These are phyloP conservation scores for Callaeas wilsoni DNA, from an alignment of 2,113 vertebrate genomes.

Conservation along the genomic window DNA sequence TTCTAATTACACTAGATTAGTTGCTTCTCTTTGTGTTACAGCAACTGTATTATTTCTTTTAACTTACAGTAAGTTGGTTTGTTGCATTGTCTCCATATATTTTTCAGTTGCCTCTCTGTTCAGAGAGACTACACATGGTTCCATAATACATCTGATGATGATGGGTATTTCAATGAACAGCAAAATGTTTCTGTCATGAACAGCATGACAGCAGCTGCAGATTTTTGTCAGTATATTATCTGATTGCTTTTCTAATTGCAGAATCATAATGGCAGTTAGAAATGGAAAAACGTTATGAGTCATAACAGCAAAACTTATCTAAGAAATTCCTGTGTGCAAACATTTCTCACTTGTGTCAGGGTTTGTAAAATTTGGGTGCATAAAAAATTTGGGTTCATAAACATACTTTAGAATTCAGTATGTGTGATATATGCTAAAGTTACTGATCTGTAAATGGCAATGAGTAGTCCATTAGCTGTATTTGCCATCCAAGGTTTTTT, in stretches of 20 bases:
- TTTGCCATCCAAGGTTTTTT: background rate
- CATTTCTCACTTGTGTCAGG: background rate
- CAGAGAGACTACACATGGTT: background rate
- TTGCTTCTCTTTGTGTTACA: background rate
- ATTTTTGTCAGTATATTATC: background rate
- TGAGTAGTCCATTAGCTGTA: background rate
- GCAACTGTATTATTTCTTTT: background rate
- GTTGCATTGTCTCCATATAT: background rate
- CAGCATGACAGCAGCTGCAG: background rate
- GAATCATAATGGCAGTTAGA: background rate
- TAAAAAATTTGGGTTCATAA: background rate
- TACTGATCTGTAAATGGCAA: background rate
- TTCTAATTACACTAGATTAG: background rate
- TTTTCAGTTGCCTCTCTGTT: background rate
- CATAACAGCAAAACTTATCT: background rate
- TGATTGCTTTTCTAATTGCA: background rate
- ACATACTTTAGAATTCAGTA: background rate
- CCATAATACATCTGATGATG: background rate
- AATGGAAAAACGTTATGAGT: background rate
- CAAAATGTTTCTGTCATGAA: background rate
- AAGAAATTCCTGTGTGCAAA: background rate
- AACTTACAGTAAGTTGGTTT: background rate
- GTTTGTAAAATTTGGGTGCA: background rate
- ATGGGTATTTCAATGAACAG: background rate
- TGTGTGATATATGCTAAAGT: background rate